Evolutionary conservation across 1,140 invertebrate species (phyloP), one percentile per base, ranked within the genome.

Genomic region (Zaprionus camerounensis): DNA sequence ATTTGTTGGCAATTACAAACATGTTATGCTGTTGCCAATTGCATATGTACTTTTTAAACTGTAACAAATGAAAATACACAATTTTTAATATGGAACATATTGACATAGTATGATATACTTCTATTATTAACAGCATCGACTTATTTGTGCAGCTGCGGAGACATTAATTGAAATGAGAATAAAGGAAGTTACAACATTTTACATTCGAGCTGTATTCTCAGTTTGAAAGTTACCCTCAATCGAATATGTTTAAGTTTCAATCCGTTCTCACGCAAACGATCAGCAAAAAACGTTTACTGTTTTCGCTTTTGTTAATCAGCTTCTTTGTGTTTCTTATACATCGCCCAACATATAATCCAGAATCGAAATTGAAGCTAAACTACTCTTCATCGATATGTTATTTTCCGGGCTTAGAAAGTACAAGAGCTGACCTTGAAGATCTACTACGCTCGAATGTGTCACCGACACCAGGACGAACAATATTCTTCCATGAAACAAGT

Each of bases 401-500:
- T 44, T 44, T n/a, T n/a, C 15, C 41, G 15, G 41, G 41, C 6
- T 6, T 7, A 17, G 41, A n/a, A 44, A 7, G n/a, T 44, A 44
- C 41, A 44, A 49, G 3, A 1, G 9, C 1, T 22, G 17, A 49
- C 2, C 34, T 91, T 15, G 81, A 90, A 17, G 84, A 92, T 71
- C 70, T 92, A 2, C 36, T 92, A 26, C 22, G 57, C 6, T 74
- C 68, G 2, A 71, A 85, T 31, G 66, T 65, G 3, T 81, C 76
- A 11, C 92, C 92, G 1, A 92, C 85, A 4, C 92, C 93, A 2
- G 94, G 94, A 24, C 93, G 72, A 11, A 93, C 91, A 51, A 95
- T 95, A 55, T 95, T 95, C 71, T 95, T 95, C 69, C 94, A 94
- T 49, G 94, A 95, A 77, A 95, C 94, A 2, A 94, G 93, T 0